phyloP scores from a whole-genome alignment of 2,888 invertebrate genomes.

The Hydropsyche betteni region DNA sequence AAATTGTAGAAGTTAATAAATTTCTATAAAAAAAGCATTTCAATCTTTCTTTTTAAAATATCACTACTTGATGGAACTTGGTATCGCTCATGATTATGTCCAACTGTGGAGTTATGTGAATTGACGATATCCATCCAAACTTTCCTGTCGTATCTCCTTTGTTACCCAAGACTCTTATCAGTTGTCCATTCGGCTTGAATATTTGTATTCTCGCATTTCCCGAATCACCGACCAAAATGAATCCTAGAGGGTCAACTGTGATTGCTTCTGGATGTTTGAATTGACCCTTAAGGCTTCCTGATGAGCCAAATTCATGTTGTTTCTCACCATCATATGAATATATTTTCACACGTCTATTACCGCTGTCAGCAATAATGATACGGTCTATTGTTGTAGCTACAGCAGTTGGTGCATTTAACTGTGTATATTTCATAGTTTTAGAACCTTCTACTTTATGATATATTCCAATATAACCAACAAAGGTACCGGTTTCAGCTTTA shows the following conservation, averaged over 20 bases:
- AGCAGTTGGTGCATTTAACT: conserved; percentile 77
- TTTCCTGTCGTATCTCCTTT: conserved; percentile 62
- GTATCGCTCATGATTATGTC: conserved; percentile 72
- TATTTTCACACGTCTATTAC: conserved; percentile 74
- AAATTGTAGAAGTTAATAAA: no score
- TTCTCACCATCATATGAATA: conserved; percentile 67
- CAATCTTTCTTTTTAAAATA: conserved; percentile 56
- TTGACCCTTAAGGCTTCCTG: conserved; percentile 74
- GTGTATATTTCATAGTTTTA: conserved; percentile 60
- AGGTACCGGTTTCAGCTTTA: conserved; percentile 68
- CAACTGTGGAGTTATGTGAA: conserved; percentile 68
- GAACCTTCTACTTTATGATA: conserved; percentile 56
- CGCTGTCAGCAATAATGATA: conserved; percentile 73
- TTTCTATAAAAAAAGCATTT: background rate
- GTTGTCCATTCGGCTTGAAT: conserved; percentile 75
- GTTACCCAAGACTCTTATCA: conserved; percentile 73
- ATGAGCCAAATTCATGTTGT: conserved; percentile 71
- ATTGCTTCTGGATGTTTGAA: conserved; percentile 79
- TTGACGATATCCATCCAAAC: conserved; percentile 77
- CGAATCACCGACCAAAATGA: conserved; percentile 80
- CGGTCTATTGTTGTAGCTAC: conserved; percentile 69
- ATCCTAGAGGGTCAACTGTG: conserved; percentile 75
- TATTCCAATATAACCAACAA: conserved; percentile 70
- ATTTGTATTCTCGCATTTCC: conserved; percentile 81
- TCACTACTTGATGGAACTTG: conserved; percentile 64